phyloP scores from a whole-genome alignment of 2,797 vertebrate genomes.

The Enteromius radiatus region DNA sequence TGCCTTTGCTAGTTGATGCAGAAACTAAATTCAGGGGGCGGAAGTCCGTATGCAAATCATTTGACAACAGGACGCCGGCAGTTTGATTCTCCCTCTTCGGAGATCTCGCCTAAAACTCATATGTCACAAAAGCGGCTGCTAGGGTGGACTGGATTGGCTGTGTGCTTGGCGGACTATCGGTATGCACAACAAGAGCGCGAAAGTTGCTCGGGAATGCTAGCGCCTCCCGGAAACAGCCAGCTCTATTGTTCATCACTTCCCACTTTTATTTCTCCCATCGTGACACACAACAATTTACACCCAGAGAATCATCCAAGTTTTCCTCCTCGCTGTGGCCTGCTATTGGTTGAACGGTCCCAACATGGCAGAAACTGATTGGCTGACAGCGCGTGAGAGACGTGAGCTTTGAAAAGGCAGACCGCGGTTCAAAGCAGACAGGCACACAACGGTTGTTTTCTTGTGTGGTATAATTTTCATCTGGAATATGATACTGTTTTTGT shows the following conservation, averaged over 20 bases:
- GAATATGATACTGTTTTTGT: neutral
- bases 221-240: constrained; percentile 48
- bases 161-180: constrained; percentile 43
- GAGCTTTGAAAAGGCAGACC: constrained; percentile 60
- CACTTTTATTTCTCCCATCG: constrained; percentile 69
- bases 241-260: constrained; percentile 70
- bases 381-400: constrained; percentile 31
- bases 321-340: constrained; percentile 47
- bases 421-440: constrained; percentile 30
- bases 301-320: constrained; percentile 59
- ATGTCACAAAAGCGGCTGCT: constrained; percentile 2
- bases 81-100: constrained; percentile 28
- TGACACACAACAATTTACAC: constrained; percentile 43
- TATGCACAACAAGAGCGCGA: constrained; percentile 32
- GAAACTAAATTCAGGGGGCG: constrained; percentile 70
- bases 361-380: constrained; percentile 82
- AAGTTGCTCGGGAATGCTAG: constrained; percentile 44
- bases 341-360: constrained; percentile 79
- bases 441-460: constrained; percentile 1
- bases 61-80: constrained; percentile 63
- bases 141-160: neutral
- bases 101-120: neutral
- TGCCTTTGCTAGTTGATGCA: constrained; percentile 68
- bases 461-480: neutral
- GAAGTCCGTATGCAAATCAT: constrained; percentile 79